Base-by-base conservation (phyloP, 1,140 invertebrate species). In the Latrodectus geometricus region DNA sequence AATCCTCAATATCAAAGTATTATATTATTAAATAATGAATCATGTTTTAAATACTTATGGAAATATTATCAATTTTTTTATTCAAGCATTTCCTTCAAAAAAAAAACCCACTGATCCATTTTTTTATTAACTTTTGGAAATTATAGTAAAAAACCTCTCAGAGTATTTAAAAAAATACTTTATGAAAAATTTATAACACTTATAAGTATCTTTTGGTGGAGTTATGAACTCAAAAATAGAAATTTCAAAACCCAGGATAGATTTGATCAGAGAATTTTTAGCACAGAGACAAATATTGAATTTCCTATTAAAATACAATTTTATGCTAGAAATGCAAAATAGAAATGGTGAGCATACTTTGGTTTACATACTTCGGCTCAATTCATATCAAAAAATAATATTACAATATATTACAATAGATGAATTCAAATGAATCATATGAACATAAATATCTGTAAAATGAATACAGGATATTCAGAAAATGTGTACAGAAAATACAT, bases 311-410 rank as follows among this genome's bases (percentile, higher is more conserved):
- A 75, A 75, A 20, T 56, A n/a, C 50, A 50, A 52, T 9, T 14
- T 9, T 50, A 17, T 61, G 17, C 17, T 50, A 75, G 50, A 73
- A 73, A 73, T 49, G 9, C 23, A 35, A 35, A 9, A 17, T 52
- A 48, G 21, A 52, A 15, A 8, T 73, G 48, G 48, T 49, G 70
- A 73, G 48, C 35, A 21, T 49, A 73, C 23, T 50, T 73, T 73
- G n/a, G n/a, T n/a, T n/a, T n/a, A n/a, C 35, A 21, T 49, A 73
- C 23, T 50, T 73, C 49, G 23, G 48, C 48, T n/a, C 23, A 14
- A 73, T 73, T 73, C 23, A 73, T 73, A 9, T 73, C 48, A 73
- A 73, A 50, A 73, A 73, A 73, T n/a, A n/a, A n/a, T 9, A 23
- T 48, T 4, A 49, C 23, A 11, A 14, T 23, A n/a, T n/a, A n/a